Percentiles rank a stretch among this genome's conserved stretches.
phyloP scores from a whole-genome alignment of 2,113 vertebrate species.

The Eptesicus fuscus region DNA sequence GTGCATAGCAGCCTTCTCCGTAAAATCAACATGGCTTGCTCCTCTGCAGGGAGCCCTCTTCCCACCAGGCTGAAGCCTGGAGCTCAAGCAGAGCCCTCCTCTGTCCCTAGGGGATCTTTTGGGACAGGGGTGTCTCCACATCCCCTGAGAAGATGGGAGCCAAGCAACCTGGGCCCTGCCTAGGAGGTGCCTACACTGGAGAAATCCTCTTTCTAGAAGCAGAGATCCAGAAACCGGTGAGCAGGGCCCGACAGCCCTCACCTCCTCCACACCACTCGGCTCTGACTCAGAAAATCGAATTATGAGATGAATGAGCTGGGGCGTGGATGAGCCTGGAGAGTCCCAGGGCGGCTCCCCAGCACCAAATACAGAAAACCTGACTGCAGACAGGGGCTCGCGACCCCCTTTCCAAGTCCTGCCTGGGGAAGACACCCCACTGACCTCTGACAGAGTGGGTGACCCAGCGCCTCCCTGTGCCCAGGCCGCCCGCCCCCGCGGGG shows the following conservation, averaged over 20 bases:
- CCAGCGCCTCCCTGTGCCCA: not conserved
- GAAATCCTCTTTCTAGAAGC: not conserved
- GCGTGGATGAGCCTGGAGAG: not conserved
- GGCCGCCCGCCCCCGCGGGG: conserved; percentile 59
- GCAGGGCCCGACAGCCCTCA: not conserved
- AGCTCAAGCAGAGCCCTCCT: conserved; percentile 75
- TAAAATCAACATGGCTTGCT: conserved; percentile 90
- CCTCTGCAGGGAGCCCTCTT: conserved; percentile 85
- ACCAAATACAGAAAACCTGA: conserved; percentile 71
- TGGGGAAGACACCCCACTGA: not conserved
- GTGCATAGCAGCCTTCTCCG: conserved; percentile 88
- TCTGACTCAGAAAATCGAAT: conserved; percentile 78
- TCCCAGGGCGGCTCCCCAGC: conserved; percentile 23
- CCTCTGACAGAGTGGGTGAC: not conserved
- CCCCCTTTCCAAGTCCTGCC: conserved; percentile 63
- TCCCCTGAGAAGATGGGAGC: not conserved
- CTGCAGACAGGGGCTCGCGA: conserved; percentile 56
- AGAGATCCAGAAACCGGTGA: not conserved
- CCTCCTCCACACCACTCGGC: not conserved
- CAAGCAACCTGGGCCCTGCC: not conserved
- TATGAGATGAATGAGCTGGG: conserved; percentile 64
- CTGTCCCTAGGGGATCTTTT: conserved; percentile 51
- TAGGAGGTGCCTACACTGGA: not conserved
- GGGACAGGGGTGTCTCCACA: not conserved
- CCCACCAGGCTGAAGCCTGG: conserved; percentile 79